These are phyloP conservation scores for Ochropleura plecta DNA, from an alignment of 2,888 invertebrate species.

Conservation along the genomic window DNA sequence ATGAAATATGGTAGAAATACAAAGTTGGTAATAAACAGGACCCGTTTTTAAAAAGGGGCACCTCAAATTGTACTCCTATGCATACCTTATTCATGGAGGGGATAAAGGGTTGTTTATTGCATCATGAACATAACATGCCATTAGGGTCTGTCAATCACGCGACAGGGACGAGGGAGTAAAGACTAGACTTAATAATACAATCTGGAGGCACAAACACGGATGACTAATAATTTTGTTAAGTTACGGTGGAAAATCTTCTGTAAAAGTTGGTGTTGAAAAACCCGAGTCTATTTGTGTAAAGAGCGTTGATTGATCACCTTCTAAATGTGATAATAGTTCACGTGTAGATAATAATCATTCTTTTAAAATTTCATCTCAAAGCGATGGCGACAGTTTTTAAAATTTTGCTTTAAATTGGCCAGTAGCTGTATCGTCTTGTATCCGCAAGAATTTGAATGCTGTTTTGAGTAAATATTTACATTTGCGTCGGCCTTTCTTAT, in stretches of 20 bases:
- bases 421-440: conserved; percentile 12
- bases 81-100: conserved; percentile 10
- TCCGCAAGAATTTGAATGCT: conserved; percentile 15
- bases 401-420: neutral
- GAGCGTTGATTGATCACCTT: conserved; percentile 55
- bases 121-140: neutral
- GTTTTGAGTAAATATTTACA: conserved; percentile 30
- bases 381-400: neutral
- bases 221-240: conserved; percentile 40
- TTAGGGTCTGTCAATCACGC: conserved; percentile 33
- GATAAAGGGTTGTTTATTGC: conserved; percentile 28
- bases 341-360: conserved; percentile 28
- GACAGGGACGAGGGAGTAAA: neutral
- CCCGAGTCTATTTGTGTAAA: conserved; percentile 44
- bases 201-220: conserved; percentile 5
- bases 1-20: neutral
- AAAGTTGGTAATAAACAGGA: neutral
- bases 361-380: conserved; percentile 1
- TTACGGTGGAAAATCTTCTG: conserved; percentile 49
- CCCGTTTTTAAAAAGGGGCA: conserved; percentile 1
- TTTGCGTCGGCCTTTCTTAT: conserved; percentile 9
- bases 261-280: conserved; percentile 46
- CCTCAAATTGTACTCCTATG: conserved; percentile 4
- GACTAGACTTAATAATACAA: conserved; percentile 15
- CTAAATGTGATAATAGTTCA: conserved; percentile 31